A percentile compares a stretch with the other conserved stretches of the same genome.
These are phyloP conservation scores for Agrotis clavis DNA, from an alignment of 2,888 invertebrate genomes.

Conservation along the genomic window DNA sequence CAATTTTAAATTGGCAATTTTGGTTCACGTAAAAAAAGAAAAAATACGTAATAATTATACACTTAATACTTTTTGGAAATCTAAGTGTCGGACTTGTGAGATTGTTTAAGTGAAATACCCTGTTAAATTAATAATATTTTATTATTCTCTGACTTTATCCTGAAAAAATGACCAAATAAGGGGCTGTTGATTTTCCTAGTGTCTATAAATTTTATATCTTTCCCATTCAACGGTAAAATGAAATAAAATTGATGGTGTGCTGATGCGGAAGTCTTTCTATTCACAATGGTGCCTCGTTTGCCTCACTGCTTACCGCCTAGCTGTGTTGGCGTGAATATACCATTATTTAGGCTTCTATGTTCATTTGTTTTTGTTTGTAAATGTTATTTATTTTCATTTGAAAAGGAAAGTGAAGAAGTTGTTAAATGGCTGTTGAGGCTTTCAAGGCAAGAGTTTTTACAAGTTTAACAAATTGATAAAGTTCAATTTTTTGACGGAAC, in stretches of 20 bases:
- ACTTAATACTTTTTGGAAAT: too few relatives aligned
- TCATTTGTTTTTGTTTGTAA: background rate
- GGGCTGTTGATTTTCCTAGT: background rate
- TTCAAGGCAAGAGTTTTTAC: background rate
- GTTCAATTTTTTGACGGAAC: background rate
- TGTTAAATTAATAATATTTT: too few relatives aligned
- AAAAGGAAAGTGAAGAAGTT: background rate
- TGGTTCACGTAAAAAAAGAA: too few relatives aligned
- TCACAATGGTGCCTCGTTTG: slow-evolving; percentile 51
- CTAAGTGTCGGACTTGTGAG: too few relatives aligned
- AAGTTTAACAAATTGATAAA: background rate
- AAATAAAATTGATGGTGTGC: slow-evolving; percentile 40
- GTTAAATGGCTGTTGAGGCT: background rate
- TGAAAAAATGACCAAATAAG: background rate
- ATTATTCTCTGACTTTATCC: too few relatives aligned
- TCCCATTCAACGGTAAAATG: slow-evolving; percentile 43
- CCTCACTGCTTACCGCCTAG: slow-evolving; percentile 35
- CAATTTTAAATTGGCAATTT: too few relatives aligned
- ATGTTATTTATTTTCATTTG: background rate
- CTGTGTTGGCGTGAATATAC: slow-evolving; percentile 40
- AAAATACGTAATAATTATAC: too few relatives aligned
- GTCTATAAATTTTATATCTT: slow-evolving; percentile 35
- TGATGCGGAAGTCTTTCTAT: slow-evolving; percentile 39
- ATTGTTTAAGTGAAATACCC: too few relatives aligned
- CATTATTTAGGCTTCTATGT: slow-evolving; percentile 11